A percentile compares a stretch with the other conserved stretches of the same genome.
Conservation (phyloP, 2,888 invertebrate genomes). For the Rhodophaea formosa region DNA sequence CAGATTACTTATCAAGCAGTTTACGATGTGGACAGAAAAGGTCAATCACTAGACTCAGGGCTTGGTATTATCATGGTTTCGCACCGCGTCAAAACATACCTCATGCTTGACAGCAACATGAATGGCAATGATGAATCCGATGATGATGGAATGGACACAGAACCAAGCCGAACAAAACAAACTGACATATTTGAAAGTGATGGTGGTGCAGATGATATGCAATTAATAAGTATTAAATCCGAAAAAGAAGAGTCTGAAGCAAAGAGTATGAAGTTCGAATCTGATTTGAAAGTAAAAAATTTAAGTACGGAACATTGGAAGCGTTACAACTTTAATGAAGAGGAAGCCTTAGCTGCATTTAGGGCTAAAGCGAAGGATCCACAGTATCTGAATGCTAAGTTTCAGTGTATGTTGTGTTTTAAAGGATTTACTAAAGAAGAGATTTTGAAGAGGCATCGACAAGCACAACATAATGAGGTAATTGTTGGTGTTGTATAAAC, state of each 20-base stretch:
- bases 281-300: conserved; percentile 24
- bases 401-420: conserved; percentile 61
- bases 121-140: neutral
- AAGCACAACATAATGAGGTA: conserved; percentile 60
- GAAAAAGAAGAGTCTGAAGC: conserved; percentile 2
- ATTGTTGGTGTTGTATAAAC: too few relatives aligned
- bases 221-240: conserved; percentile 3
- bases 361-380: conserved; percentile 43
- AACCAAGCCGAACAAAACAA: neutral
- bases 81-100: conserved; percentile 23
- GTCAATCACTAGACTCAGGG: conserved; percentile 23
- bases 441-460: conserved; percentile 56
- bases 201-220: neutral
- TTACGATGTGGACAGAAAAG: conserved; percentile 27
- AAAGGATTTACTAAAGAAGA: conserved; percentile 65
- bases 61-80: conserved; percentile 27
- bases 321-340: conserved; percentile 51
- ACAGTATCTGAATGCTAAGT: conserved; percentile 51
- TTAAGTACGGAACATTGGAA: conserved; percentile 51
- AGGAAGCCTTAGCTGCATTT: conserved; percentile 60
- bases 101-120: neutral
- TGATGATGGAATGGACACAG: neutral
- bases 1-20: conserved; percentile 35
- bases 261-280: conserved; percentile 24
- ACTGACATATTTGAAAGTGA: neutral